phyloP scores from a whole-genome alignment of 1,140 invertebrate genomes.

The Cepaea nemoralis region DNA sequence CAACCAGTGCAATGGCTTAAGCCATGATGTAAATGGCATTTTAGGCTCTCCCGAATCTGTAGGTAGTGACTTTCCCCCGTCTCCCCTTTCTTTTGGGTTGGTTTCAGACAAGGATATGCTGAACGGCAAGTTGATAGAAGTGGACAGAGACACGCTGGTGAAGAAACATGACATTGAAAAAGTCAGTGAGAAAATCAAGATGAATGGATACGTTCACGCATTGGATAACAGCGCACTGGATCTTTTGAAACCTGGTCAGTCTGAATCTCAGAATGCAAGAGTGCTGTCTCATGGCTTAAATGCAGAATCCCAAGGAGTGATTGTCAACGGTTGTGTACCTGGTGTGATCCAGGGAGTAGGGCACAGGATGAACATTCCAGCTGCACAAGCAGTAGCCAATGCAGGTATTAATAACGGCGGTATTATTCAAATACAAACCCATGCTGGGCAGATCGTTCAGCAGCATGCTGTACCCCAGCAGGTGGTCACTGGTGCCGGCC shows the following conservation, averaged over 20 bases:
- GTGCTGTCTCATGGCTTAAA: neutral
- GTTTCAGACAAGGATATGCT: constrained; percentile 8
- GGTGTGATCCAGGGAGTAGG: neutral
- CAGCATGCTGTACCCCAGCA: neutral
- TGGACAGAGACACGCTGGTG: neutral
- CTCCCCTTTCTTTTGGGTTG: constrained; percentile 34
- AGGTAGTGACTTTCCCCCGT: constrained; percentile 46
- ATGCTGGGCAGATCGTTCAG: neutral
- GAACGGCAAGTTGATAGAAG: constrained; percentile 22
- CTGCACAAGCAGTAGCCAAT: neutral
- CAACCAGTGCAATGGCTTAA: constrained; percentile 42
- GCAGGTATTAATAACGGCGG: neutral
- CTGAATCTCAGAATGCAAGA: constrained; percentile 9
- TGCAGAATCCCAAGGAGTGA: neutral
- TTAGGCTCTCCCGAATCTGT: constrained; percentile 44
- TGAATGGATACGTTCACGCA: constrained; percentile 52
- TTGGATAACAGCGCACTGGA: constrained; percentile 47
- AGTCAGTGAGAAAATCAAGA: constrained; percentile 45
- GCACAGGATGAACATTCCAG: constrained; percentile 15
- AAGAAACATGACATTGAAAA: constrained; percentile 33
- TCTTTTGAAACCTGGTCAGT: neutral
- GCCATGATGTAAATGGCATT: constrained; percentile 40
- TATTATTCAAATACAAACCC: neutral
- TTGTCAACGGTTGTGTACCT: constrained; percentile 17
- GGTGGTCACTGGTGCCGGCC: neutral